Evolutionary conservation across 2,113 vertebrate genomes (phyloP), one percentile per base, ranked within the genome.

Genomic region (Pluvianellus socialis): DNA sequence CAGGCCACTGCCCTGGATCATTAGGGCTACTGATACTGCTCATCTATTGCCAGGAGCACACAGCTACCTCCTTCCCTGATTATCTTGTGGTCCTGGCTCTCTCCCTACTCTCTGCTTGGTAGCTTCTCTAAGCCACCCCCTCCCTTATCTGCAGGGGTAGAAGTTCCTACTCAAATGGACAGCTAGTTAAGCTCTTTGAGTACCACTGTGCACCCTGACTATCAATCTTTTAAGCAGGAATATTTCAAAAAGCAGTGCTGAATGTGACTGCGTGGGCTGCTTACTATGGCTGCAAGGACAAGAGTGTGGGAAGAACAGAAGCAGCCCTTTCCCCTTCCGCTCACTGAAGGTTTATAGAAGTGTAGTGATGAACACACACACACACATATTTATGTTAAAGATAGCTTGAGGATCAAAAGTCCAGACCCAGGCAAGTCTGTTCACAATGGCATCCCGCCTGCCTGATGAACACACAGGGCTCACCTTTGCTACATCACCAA

Each of bases 1-100:
- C 97, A 97, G 95, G 95, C 94, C 96, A 92, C 92, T 97, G 96
- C 92, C 89, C 92, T 7, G 88, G 16, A 80, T 92, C 91, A 45
- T n/a, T 71, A 50, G 92, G 83, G 92, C 91, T 91, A 33, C 96
- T 55, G 94, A 56, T 63, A 22, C 15, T 40, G 86, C 94, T 86
- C 90, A 44, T 77, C 96, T 72, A 38, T 67, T 45, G 90, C 92
- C 90, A 81, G 94, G 6, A 83, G 75, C 71, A 8, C 73, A 2
- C 62, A 23, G 75, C 66, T 23, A 27, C 33, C 53, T 62, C 66
- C 92, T 28, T 49, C 50, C 66, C 82, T 3, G 14, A 8, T 22
- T 65, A 42, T 22, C 77, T 44, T 38, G n/a, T 66, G 18, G n/a
- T 33, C 23, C 63, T 18, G 55, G 30, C 82, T 35, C 66, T 33